Evolutionary conservation across 2,797 vertebrate species (phyloP), one percentile per base, ranked within the genome.

Genomic region (Brotula barbata): DNA sequence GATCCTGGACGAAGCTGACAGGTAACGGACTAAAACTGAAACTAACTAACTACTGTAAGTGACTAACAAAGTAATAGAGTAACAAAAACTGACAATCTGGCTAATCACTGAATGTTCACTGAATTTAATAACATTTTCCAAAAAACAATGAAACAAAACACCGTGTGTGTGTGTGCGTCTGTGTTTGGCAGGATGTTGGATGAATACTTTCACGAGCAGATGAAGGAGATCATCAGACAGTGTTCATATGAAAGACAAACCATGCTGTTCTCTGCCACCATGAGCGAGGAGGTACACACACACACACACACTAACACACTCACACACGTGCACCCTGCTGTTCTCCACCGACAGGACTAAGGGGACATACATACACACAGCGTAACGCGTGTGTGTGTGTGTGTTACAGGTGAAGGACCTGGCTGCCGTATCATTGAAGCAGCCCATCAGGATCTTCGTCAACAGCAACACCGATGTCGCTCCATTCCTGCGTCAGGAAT

Each of bases 401-500:
- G n/a, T n/a, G n/a, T 31, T 49, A 0, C 79, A 99, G 97, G 97
- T 99, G 53, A 96, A 98, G 73, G 97, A 99, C 58, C 83, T 99
- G 85, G 97, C 96, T 0, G 93, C 96, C 0, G 96, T 99, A 49
- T 99, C 97, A 0, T 54, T 99, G 80, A 95, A 95, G 73, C 92
- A 94, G 83, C 96, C 96, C 0, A 67, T 95, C 56, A 89, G 93
- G 62, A 93, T 98, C 88, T 99, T 99, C 33, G 96, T 99, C 13
- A 99, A 99, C 87, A 99, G 96, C 78, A 99, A 99, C 86, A 99
- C 97, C 0, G 97, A 98, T 0, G 96, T 99, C 9, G 97, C 97
- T 1, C 96, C 97, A 0, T 98, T 94, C 82, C 91, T 99, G 59
- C 90, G 95, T 6, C 97, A 99, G 78, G 96, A 99, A 73, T 99